Conservation (phyloP, 2,113 vertebrate genomes). For the Speoplatyrhinus poulsoni region DNA sequence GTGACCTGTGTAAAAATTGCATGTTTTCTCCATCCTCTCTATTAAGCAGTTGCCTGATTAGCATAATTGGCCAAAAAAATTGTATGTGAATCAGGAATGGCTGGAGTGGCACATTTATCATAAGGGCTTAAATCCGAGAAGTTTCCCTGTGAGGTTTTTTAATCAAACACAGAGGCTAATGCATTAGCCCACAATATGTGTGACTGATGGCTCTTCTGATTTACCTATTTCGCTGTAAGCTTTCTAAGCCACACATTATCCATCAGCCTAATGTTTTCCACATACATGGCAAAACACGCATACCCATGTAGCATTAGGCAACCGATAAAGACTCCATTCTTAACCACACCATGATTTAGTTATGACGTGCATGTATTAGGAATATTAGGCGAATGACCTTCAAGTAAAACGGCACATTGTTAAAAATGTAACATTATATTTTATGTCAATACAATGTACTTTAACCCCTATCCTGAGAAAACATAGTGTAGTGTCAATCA, state of each 20-base stretch:
- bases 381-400: constrained; percentile 32
- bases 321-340: constrained; percentile 42
- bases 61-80: background rate
- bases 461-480: too few species aligned
- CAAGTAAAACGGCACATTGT: constrained; percentile 39
- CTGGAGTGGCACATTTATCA: constrained; percentile 12
- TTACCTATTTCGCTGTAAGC: constrained; percentile 14
- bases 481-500: too few species aligned
- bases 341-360: constrained; percentile 31
- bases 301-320: constrained; percentile 36
- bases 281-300: constrained; percentile 31
- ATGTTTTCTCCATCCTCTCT: constrained; percentile 1
- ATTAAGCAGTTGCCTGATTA: background rate
- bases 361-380: constrained; percentile 5
- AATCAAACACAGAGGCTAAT: constrained; percentile 41
- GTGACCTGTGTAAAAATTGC: background rate
- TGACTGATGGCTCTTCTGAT: constrained; percentile 39
- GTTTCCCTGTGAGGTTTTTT: constrained; percentile 30
- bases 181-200: constrained; percentile 33
- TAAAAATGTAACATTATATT: constrained; percentile 36
- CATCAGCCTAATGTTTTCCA: constrained; percentile 27
- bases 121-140: constrained; percentile 4
- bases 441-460: constrained; percentile 15
- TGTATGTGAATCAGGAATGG: constrained; percentile 23
- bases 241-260: constrained; percentile 57